Evolutionary conservation across 1,140 invertebrate species (phyloP), one percentile per base, ranked within the genome.

Genomic region (Theocolax elegans): DNA sequence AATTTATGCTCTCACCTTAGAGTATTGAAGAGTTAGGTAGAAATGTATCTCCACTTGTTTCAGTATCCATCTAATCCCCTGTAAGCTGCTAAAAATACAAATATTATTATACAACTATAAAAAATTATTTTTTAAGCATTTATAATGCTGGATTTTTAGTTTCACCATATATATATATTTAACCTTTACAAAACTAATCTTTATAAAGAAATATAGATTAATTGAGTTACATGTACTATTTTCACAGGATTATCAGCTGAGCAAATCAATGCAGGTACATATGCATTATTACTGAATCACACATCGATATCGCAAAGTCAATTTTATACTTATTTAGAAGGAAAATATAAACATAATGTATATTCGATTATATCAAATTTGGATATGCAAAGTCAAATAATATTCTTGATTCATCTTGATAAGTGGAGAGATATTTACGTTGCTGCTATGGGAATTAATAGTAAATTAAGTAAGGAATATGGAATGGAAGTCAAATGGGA

Each of bases 401-500:
- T 83, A 17, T 60, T 90, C 1, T 90, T 94, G 71, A 71, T 94
- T 44, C 92, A 94, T 83, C 79, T 94, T 56, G 92, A 94, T 77
- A 92, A 92, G 77, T 85, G 91, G 68, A 87, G 92, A 49, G 93
- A 94, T 78, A 84, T 95, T n/a, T 89, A 91, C 70, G 76, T 94
- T 17, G 87, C 88, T 1, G 81, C 90, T 56, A 89, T 87, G 29
- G 87, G 89, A 0, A 83, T 89, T 7, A 88, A 89, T 67, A 87
- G 88, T 23, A 78, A 84, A 0, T 77, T 83, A 19, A 87, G 87
- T 17, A 92, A 92, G 75, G 89, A 90, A 59, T 82, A 90, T 3
- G 90, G 89, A 0, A 79, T 92, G 0, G 91, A 92, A 67, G 76
- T 95, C 0, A 93, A 93, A 74, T 95, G 93, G 93, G 92, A 95